Percentiles rank a stretch among this genome's conserved stretches.
Evolutionary conservation across 2,888 invertebrate genomes (phyloP).

Genomic region (Drosophila borealis): DNA sequence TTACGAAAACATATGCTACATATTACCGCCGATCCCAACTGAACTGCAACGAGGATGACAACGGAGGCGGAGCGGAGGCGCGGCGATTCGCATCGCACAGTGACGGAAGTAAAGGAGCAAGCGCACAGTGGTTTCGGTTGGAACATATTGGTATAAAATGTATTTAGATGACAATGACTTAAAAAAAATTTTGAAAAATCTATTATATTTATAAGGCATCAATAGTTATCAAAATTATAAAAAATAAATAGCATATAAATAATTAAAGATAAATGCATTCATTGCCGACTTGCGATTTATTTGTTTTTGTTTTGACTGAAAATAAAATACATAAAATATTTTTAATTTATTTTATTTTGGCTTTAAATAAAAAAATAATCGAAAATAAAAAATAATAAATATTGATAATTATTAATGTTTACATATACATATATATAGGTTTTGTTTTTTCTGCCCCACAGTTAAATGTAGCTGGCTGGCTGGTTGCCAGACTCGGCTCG

Average conservation of each 20-base stretch:
- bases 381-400: not conserved
- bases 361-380: too few species aligned
- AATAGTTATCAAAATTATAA: not conserved
- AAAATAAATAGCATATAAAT: not conserved
- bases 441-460: conserved; percentile 35
- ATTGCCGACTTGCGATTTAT: too few species aligned
- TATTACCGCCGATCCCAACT: conserved; percentile 71
- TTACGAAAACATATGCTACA: conserved; percentile 81
- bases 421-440: not conserved
- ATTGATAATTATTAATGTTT: not conserved
- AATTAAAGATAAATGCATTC: not conserved
- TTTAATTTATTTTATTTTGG: too few species aligned
- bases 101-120: conserved; percentile 70
- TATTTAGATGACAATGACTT: not conserved
- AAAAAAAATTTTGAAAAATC: not conserved
- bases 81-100: conserved; percentile 51
- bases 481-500: conserved; percentile 45
- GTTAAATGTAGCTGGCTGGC: conserved; percentile 48
- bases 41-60: conserved; percentile 46
- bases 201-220: too few species aligned
- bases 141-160: not conserved
- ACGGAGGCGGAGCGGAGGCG: conserved; percentile 34
- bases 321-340: too few species aligned
- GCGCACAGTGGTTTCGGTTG: conserved; percentile 50
- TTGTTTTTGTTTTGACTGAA: too few species aligned